Percentiles rank a stretch among this genome's conserved stretches.
These are phyloP conservation scores for human (Homo sapiens) DNA, from an alignment of 2,113 vertebrate species.

Conservation along the genomic window DNA sequence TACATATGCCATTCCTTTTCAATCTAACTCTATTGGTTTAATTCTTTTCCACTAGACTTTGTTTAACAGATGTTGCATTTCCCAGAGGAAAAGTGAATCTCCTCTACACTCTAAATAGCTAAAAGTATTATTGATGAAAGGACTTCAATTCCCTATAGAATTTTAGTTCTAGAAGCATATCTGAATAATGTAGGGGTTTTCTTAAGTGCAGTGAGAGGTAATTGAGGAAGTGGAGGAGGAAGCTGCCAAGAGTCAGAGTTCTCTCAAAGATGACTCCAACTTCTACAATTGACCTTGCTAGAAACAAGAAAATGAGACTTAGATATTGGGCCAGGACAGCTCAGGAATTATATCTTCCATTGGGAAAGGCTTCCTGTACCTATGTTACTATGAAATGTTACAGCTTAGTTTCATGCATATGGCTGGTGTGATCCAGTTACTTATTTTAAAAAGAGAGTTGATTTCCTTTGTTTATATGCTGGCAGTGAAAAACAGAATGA, in stretches of 20 bases:
- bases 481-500: background rate
- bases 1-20: background rate
- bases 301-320: background rate
- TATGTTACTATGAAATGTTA: background rate
- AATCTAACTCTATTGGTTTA: background rate
- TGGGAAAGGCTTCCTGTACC: background rate
- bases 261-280: background rate
- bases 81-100: constrained; percentile 24
- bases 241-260: background rate
- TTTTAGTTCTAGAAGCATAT: background rate
- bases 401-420: background rate
- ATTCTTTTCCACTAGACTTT: background rate
- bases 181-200: background rate
- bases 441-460: background rate
- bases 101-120: background rate
- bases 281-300: background rate
- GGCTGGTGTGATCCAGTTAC: background rate
- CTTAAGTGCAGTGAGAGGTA: background rate
- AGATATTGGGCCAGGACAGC: background rate
- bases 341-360: background rate
- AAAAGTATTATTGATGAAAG: background rate
- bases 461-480: background rate
- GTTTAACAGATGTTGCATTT: background rate
- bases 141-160: background rate
- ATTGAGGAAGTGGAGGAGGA: background rate